These are phyloP conservation scores for Corydoras sp. DNA, from an alignment of 2,113 vertebrate species.

Conservation along the genomic window DNA sequence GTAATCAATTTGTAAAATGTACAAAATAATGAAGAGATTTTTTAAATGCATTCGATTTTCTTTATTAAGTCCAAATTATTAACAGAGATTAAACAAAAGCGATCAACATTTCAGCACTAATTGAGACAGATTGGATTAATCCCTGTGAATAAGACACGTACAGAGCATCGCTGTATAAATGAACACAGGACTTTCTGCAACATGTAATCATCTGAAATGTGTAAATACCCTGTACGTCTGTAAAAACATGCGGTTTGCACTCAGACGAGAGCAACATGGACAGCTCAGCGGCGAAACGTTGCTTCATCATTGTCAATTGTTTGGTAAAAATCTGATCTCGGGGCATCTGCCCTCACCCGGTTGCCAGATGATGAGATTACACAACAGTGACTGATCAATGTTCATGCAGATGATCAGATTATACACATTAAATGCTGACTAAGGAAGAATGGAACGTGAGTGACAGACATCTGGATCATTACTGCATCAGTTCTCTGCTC, in stretches of 20 bases:
- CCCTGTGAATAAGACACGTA: too few relatives aligned
- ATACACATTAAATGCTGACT: neutral
- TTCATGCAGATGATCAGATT: neutral
- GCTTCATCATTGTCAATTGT: constrained; percentile 3
- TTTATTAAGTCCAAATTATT: too few relatives aligned
- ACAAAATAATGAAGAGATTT: too few relatives aligned
- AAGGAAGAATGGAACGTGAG: neutral
- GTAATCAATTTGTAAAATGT: too few relatives aligned
- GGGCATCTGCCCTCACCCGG: neutral
- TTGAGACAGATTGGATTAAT: too few relatives aligned
- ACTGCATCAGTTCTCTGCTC: neutral
- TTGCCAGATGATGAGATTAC: neutral
- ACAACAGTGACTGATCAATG: neutral
- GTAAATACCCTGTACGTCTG: too few relatives aligned
- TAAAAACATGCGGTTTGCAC: neutral
- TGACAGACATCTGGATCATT: neutral
- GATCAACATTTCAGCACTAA: too few relatives aligned
- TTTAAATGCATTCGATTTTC: too few relatives aligned
- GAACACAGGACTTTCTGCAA: too few relatives aligned
- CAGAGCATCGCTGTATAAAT: too few relatives aligned
- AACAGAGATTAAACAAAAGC: too few relatives aligned
- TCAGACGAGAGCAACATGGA: neutral
- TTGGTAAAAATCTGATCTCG: constrained; percentile 5
- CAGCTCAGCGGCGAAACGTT: neutral
- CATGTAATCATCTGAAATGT: too few relatives aligned